Base-by-base conservation (phyloP, 2,797 vertebrate species). In the Sebastes matsubarae region DNA sequence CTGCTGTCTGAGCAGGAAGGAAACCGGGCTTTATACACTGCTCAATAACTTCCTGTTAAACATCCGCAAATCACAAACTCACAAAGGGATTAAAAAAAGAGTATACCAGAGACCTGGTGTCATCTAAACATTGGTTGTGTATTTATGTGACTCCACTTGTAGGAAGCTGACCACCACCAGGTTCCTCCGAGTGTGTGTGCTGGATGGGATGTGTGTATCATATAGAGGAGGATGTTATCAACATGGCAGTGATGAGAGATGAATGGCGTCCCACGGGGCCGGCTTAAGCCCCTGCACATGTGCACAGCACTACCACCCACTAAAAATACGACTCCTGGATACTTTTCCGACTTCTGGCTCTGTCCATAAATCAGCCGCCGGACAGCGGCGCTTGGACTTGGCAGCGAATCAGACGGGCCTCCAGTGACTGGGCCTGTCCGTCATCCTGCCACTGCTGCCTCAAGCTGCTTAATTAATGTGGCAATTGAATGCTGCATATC, bases 31-130 rank as follows among this genome's bases (percentile, higher is more conserved):
- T 93, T 92, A 95, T 94, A 92, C 90, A 85, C 88, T 92, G 70
- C 91, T 91, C 93, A 91, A 95, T 93, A 92, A 95, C 94, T 96
- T 96, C 94, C 95, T 95, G 93, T 94, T 92, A 90, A 94, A 96
- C 95, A 95, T 95, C 95, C 93, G 89, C 77, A 83, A 90, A 93
- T 94, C 90, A 92, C 94, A 94, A 94, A 93, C 89, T 92, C 90
- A 94, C 91, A 93, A 91, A 94, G 91, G 87, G 84, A 93, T 90
- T 82, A 78, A 88, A 78, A 79, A 59, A 5, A 38, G 65, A 86
- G 55, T 84, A 54, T 81, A 73, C 57, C 65, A 57, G 79, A 86
- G 86, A 82, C 83, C 89, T 52, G 3, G 88, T 88, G 87, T 93
- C 92, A 93, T 94, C 93, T 88, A 93, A 95, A 95, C 90, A 94